phyloP scores from a whole-genome alignment of 2,113 vertebrate species.

The Oreochromis niloticus region DNA sequence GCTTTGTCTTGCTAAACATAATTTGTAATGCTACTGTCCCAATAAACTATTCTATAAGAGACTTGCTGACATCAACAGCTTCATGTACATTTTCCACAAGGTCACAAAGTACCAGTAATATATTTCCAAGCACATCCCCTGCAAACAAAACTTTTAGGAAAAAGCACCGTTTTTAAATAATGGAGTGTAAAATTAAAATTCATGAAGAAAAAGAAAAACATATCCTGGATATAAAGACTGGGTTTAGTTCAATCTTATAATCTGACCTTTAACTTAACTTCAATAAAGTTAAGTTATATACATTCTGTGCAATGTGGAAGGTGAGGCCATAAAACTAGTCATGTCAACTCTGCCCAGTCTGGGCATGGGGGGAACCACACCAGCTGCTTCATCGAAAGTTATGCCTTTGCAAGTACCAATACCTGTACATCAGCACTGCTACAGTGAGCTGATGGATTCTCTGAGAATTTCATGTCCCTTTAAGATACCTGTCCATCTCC shows the following conservation, averaged over 20 bases:
- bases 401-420: neutral
- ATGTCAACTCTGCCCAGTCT: neutral
- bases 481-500: slow-evolving; percentile 3
- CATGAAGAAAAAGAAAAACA: neutral
- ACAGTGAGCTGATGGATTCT: neutral
- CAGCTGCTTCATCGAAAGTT: neutral
- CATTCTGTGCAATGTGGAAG: neutral
- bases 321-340: neutral
- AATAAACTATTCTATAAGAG: neutral
- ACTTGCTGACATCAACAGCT: neutral
- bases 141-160: neutral
- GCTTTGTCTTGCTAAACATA: neutral
- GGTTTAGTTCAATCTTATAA: neutral
- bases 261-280: neutral
- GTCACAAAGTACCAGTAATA: neutral
- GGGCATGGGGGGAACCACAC: neutral
- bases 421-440: neutral
- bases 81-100: neutral
- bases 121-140: neutral
- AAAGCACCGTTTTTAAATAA: neutral
- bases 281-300: neutral
- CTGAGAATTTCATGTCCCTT: neutral
- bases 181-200: neutral
- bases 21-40: neutral
- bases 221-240: neutral